phyloP scores from a whole-genome alignment of 2,888 invertebrate species.

The Tridacna gigas region DNA sequence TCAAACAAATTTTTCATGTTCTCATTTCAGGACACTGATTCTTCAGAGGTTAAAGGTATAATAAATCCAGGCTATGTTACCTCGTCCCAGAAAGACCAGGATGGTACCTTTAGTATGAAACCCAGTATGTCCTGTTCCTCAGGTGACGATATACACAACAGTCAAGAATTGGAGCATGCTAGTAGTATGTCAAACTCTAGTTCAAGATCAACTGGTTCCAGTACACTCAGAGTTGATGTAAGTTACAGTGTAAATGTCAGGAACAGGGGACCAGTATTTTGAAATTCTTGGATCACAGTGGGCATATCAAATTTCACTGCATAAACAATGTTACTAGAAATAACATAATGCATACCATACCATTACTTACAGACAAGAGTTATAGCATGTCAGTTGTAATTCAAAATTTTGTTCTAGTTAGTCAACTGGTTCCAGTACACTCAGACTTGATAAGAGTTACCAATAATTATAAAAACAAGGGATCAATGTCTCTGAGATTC shows the following conservation, averaged over 20 bases:
- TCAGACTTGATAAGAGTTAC: constrained; percentile 66
- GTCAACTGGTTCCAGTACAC: constrained; percentile 47
- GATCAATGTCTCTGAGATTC: no score
- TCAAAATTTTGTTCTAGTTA: constrained; percentile 43
- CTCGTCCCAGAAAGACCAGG: constrained; percentile 2
- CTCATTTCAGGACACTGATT: constrained; percentile 36
- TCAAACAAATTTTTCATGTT: neutral
- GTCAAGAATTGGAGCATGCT: constrained; percentile 63
- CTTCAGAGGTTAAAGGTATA: constrained; percentile 32
- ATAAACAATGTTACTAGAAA: no score
- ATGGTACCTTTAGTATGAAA: neutral
- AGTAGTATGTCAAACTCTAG: constrained; percentile 61
- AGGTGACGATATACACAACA: constrained; percentile 21
- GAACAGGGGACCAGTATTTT: no score
- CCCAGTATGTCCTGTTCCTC: constrained; percentile 4
- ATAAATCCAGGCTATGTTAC: constrained; percentile 44
- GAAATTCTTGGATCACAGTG: no score
- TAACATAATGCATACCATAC: no score
- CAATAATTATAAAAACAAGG: no score
- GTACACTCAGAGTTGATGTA: constrained; percentile 67
- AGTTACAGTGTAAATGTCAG: constrained; percentile 34
- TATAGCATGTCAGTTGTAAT: constrained; percentile 52
- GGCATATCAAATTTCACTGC: no score
- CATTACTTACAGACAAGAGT: no score
- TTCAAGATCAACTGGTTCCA: constrained; percentile 44